Evolutionary conservation across 2,888 invertebrate genomes (phyloP), one percentile per base, ranked within the genome.

Genomic region (Pandemis corylana): DNA sequence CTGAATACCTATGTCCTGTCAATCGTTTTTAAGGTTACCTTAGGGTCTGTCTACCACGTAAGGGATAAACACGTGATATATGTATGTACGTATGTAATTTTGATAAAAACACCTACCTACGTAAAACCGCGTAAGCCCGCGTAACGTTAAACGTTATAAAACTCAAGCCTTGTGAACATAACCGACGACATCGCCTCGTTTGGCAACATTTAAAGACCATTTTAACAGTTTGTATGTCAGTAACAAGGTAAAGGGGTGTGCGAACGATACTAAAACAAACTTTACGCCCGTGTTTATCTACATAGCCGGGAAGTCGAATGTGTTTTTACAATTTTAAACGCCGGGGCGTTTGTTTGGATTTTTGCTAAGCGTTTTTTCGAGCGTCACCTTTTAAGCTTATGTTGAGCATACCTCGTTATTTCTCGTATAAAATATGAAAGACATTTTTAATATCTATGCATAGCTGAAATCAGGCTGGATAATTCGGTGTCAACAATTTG

Each of bases 221-320:
- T 75, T 75, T 75, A 75, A 67, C 75, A 71, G 70, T 75, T 75
- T 75, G 75, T 75, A 71, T 71, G 70, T 75, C 66, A 62, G 75
- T 75, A 75, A 75, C 75, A 75, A 71, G 70, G 75, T 75, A 66
- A 71, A 71, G 71, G 67, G 74, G 75, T 66, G 66, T 70, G 65
- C 62, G 66, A 71, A 75, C 70, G 75, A 67, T 71, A 74, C 74
- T 70, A 75, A 75, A 75, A 44, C 67, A 51, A 75, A 75, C 66
- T 75, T 75, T 71, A 75, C 62, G 75, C 46, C 46, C 62, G 53
- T 71, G 75, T 75, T 75, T 75, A 75, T 75, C 75, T 75, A 67
- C 70, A 71, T 75, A 70, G 62, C 62, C 62, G 71, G 75, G 66
- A 71, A 75, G 75, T 71, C 75, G 62, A 67, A 75, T 75, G 75